These are phyloP conservation scores for Tenrec ecaudatus DNA, from an alignment of 2,113 vertebrate genomes.

Conservation along the genomic window DNA sequence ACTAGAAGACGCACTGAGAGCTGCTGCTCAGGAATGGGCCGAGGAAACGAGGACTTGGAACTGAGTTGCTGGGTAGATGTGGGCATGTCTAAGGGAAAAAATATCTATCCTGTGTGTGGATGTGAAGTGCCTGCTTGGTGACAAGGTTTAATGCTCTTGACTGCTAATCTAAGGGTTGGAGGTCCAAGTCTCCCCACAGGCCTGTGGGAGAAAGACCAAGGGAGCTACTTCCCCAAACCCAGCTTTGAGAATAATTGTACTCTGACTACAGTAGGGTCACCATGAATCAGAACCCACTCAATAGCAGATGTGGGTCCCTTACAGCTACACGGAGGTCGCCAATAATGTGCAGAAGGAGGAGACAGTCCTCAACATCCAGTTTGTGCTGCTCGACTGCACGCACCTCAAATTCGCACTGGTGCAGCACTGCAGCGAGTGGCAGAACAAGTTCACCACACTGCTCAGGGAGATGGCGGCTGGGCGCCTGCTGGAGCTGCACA, in stretches of 20 bases:
- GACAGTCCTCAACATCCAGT: constrained; percentile 88
- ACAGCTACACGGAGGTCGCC: constrained; percentile 90
- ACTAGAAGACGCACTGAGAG: neutral
- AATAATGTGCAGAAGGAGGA: constrained; percentile 92
- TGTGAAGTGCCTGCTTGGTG: neutral
- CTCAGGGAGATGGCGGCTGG: constrained; percentile 88
- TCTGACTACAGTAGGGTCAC: neutral
- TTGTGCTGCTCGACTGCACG: constrained; percentile 89
- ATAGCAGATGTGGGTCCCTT: neutral
- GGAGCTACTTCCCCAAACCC: neutral
- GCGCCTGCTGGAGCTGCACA: constrained; percentile 85
- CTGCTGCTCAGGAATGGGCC: neutral
- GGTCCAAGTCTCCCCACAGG: neutral
- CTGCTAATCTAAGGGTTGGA: neutral
- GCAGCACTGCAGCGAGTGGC: constrained; percentile 90
- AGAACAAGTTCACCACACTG: constrained; percentile 90
- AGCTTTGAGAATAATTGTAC: neutral
- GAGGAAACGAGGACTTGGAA: neutral
- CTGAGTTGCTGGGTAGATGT: rapidly evolving
- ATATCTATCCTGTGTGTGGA: rapidly evolving
- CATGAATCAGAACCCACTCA: neutral
- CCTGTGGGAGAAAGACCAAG: neutral
- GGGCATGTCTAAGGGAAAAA: neutral
- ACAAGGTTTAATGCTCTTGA: neutral
- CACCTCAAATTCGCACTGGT: constrained; percentile 88